Base-by-base conservation (phyloP, 2,797 vertebrate genomes). In the Rhyacichthys aspro region DNA sequence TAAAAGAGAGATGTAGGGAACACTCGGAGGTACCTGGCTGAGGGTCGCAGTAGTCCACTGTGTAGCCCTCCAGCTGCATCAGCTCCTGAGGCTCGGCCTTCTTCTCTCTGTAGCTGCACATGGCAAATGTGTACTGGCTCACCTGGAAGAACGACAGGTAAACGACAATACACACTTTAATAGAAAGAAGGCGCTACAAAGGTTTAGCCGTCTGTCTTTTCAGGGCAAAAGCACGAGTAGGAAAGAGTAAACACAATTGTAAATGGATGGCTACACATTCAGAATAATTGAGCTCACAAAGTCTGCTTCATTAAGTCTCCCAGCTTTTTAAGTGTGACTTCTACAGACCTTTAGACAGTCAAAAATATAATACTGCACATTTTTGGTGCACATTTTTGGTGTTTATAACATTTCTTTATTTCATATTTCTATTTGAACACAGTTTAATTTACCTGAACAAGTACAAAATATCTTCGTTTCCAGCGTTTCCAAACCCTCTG, bases 91-190 rank as follows among this genome's bases (percentile, higher is more conserved):
- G 96, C 73, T 99, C 97, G 0, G 96, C 94, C 72, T 98, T 98
- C 85, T 98, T 98, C 87, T 98, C 96, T 91, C 96, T 93, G 70
- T 98, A 99, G 90, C 95, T 99, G 90, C 97, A 98, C 96, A 99
- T 98, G 58, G 96, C 97, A 78, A 99, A 99, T 1, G 97, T 98
- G 80, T 98, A 99, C 77, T 98, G 97, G 88, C 97, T 99, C 70
- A 98, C 97, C 97, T 99, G 89, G 33, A 34, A 23, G 28, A 46
- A 9, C 15, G 0, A 53, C 17, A 34, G 0, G 11, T 1, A 47
- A 15, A 16, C 7, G 5, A 54, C 14, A 4, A 34, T 8, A 10
- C 23, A 50, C 1, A 23, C 17, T 12, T 16, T 28, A 28, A 28
- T 28, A 2, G 1, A n/a, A n/a, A n/a, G n/a, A n/a, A 28, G 23